Base-by-base conservation (phyloP, 2,797 vertebrate genomes). In the Xerus rutilus region DNA sequence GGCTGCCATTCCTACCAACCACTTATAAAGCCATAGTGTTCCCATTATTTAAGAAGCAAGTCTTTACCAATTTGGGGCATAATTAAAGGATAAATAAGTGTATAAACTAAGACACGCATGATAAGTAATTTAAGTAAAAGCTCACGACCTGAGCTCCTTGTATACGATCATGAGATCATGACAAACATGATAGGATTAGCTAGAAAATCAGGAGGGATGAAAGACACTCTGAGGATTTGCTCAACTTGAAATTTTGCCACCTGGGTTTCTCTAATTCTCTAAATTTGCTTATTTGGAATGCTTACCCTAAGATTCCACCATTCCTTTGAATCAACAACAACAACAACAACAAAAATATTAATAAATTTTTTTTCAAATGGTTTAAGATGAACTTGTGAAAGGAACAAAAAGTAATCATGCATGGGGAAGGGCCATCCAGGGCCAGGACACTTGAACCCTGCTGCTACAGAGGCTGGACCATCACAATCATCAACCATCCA, bases 81-180 rank as follows among this genome's bases (percentile, higher is more conserved):
- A 28, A 82, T 62, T 82, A 69, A 82, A 81, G 62, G 11, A 59
- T 39, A 62, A 95, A 57, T 47, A 65, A 92, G 76, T 87, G 4
- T 25, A 28, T n/a, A 74, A 54, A n/a, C 76, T 59, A 59, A 87
- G 15, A 62, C n/a, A 59, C 52, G 39, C 12, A 17, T 52, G n/a
- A 8, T 92, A 76, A 92, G 20, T 30, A 76, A 87, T 39, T 43
- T 23, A 49, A 70, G 5, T 45, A 62, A 62, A 87, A 52, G 17
- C 18, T 77, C 17, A 9, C 30, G 52, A 35, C 23, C n/a, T 11
- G 54, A 13, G 21, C 21, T 65, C 18, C 6, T 45, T 65, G 43
- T 91, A 43, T 30, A 81, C 3, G 43, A 12, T 52, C 7, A 9
- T 43, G 23, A 6, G 43, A 12, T 52, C 7, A 9, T 43, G 23